Base-by-base conservation (phyloP, 2,888 invertebrate genomes). In the Parelbella ahira region DNA sequence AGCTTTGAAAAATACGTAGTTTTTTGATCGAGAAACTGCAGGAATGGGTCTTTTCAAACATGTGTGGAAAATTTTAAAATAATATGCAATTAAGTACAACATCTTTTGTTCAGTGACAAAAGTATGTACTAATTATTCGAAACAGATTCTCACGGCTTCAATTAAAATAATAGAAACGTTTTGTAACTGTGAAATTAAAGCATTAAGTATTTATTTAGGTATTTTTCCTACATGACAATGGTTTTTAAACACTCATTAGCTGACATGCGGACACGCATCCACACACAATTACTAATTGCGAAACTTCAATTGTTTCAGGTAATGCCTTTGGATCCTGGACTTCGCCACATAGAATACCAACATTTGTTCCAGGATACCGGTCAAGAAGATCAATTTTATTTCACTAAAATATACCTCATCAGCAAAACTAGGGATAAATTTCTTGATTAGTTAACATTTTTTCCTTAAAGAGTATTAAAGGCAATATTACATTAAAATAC, bases 221-320 rank as follows among this genome's bases (percentile, higher is more conserved):
- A 42, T 21, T 42, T 36, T 42, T 7, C 27, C 34, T 10, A 28
- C 5, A 8, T 34, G 28, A 42, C 34, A 34, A 34, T 34, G 28
- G 41, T 42, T 42, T 30, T 27, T 34, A 15, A 21, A 18, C 11
- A n/a, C 32, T 32, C 18, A 34, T 34, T 42, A 33, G 10, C 3
- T 33, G 9, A 25, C 20, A 33, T 23, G 21, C 11, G 11, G 7
- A 10, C 28, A 15, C 28, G 18, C 9, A 11, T 32, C n/a, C n/a
- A 23, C 7, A 18, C 8, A 19, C 9, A 24, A 34, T 15, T 25
- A 25, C 25, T 37, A 19, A 28, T 12, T 7, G 4, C 2, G n/a
- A 5, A 11, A 9, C 2, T 28, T 28, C 37, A 34, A 42, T 42
- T 42, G 41, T 42, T 42, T 21, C 41, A 42, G 41, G 41, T 42